Evolutionary conservation across 1,140 invertebrate genomes (phyloP).

Genomic region (Zaprionus nigranus): DNA sequence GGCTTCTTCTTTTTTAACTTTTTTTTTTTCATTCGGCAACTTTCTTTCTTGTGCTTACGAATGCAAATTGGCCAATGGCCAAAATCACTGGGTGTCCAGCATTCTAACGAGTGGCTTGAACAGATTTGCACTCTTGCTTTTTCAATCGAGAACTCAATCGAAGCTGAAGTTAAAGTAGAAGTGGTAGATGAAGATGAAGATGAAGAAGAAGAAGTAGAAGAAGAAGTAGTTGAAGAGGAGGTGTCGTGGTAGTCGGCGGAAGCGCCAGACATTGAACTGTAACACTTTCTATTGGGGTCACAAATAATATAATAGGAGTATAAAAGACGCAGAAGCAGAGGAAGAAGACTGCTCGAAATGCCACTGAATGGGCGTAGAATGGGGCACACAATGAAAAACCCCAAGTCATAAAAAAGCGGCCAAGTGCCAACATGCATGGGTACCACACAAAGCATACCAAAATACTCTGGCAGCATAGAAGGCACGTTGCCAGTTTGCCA

Average conservation of each 20-base stretch:
- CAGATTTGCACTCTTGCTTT: conserved; percentile 72
- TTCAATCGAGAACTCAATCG: conserved; percentile 11
- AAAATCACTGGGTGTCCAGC: conserved; percentile 52
- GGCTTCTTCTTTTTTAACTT: conserved; percentile 19
- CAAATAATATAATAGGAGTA: conserved; percentile 42
- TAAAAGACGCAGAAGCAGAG: conserved; percentile 40
- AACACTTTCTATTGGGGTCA: conserved; percentile 79
- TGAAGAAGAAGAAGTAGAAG: background rate
- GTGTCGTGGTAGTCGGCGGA: conserved; percentile 39
- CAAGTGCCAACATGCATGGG: conserved; percentile 70
- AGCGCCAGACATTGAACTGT: conserved; percentile 78
- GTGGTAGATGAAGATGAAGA: background rate
- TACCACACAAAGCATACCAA: conserved; percentile 62
- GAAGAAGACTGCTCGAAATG: conserved; percentile 53
- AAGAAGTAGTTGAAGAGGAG: too few relatives aligned
- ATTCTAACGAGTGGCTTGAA: conserved; percentile 58
- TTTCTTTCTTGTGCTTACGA: conserved; percentile 71
- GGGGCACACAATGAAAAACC: conserved; percentile 31
- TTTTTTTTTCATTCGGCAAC: conserved; percentile 46
- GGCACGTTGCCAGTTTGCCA: conserved; percentile 63
- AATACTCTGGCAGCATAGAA: conserved; percentile 41
- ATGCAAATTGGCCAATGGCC: conserved; percentile 71
- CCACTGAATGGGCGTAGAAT: conserved; percentile 74
- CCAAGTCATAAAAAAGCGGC: conserved; percentile 62
- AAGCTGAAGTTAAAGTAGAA: background rate